A percentile compares a stretch with the other conserved stretches of the same genome.
These are phyloP conservation scores for Lepus americanus DNA, from an alignment of 2,113 vertebrate species.

Conservation along the genomic window DNA sequence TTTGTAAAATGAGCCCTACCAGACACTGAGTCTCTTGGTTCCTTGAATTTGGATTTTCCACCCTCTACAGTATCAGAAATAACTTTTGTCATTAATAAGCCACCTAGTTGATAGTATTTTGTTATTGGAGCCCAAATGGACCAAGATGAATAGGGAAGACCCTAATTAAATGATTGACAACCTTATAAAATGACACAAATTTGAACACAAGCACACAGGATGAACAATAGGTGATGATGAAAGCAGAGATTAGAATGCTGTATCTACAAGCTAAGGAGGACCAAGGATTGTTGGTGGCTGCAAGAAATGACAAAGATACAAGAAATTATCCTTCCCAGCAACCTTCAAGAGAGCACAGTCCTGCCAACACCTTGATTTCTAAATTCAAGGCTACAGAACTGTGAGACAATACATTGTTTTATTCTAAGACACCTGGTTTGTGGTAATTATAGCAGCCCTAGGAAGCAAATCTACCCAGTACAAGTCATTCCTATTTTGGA, in stretches of 20 bases:
- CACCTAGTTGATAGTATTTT: not conserved
- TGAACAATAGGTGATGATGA: not conserved
- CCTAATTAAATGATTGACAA: not conserved
- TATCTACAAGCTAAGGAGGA: not conserved
- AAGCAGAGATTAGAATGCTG: not conserved
- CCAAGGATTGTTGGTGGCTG: not conserved
- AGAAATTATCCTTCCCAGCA: not conserved
- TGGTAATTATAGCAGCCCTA: not conserved
- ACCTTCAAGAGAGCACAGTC: not conserved
- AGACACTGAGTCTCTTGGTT: not conserved
- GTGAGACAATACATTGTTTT: not conserved
- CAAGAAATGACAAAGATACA: not conserved
- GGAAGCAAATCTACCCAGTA: not conserved
- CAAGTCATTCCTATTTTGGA: not conserved
- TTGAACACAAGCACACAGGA: not conserved
- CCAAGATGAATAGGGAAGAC: not conserved
- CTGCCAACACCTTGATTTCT: not conserved
- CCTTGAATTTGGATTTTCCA: not conserved
- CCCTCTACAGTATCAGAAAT: not conserved
- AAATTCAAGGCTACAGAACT: not conserved
- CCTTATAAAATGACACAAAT: not conserved
- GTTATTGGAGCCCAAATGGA: not conserved
- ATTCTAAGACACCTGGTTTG: not conserved
- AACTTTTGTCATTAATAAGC: not conserved
- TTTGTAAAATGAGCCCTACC: not conserved